phyloP scores from a whole-genome alignment of 2,113 vertebrate genomes.

The Naja naja region DNA sequence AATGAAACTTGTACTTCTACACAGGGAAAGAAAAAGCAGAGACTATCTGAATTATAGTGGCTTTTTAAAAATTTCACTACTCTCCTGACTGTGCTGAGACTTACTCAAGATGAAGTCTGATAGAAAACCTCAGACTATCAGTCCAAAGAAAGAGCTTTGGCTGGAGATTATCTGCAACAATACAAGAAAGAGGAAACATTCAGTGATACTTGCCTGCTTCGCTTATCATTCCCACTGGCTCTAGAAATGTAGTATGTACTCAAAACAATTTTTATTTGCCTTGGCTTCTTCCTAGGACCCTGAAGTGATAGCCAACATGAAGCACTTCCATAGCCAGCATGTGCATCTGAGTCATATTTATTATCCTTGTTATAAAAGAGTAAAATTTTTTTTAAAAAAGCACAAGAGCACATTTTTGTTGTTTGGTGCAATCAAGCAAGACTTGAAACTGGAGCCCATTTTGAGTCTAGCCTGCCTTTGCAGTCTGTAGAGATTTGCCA shows the following conservation, averaged over 20 bases:
- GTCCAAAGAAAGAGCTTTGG: constrained; percentile 55
- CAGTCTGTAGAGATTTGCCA: constrained; percentile 67
- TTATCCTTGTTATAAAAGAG: constrained; percentile 57
- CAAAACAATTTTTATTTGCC: constrained; percentile 72
- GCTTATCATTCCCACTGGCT: constrained; percentile 64
- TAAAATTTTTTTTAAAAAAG: background rate
- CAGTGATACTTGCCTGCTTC: constrained; percentile 53
- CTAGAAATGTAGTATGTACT: constrained; percentile 70
- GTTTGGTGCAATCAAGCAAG: constrained; percentile 56
- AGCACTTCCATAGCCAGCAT: constrained; percentile 61
- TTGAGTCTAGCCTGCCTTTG: constrained; percentile 58
- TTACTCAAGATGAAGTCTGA: constrained; percentile 49
- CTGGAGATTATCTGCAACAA: constrained; percentile 49
- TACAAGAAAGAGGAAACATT: constrained; percentile 47
- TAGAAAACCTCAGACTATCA: constrained; percentile 50
- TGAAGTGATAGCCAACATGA: constrained; percentile 63
- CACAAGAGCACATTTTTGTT: constrained; percentile 37
- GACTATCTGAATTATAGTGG: constrained; percentile 16
- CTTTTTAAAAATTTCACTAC: constrained; percentile 51
- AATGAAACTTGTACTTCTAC: constrained; percentile 34
- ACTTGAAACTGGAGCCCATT: constrained; percentile 57
- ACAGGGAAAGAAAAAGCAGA: constrained; percentile 1
- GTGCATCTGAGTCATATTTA: constrained; percentile 70
- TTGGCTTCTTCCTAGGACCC: constrained; percentile 66
- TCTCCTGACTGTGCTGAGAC: constrained; percentile 43